Evolutionary conservation across 2,888 invertebrate species (phyloP).

Genomic region (Oeneis ivallda): DNA sequence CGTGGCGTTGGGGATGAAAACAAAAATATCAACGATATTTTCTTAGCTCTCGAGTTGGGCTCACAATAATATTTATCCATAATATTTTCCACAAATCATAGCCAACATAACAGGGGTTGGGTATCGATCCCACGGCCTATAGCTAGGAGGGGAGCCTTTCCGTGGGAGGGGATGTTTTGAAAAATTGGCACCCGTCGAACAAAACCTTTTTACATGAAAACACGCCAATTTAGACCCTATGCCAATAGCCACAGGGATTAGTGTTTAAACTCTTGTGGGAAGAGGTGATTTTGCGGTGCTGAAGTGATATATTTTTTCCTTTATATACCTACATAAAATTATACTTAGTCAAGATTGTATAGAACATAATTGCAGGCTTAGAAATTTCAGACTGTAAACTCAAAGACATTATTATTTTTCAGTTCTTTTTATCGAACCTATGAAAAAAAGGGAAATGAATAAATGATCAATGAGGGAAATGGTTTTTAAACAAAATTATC

Average conservation of each 20-base stretch:
- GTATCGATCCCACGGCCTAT: slow-evolving; percentile 76
- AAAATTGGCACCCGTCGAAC: slow-evolving; percentile 75
- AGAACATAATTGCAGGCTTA: neutral
- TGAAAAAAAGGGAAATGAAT: too few species aligned
- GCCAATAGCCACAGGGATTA: slow-evolving; percentile 30
- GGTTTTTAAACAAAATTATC: too few species aligned
- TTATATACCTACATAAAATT: slow-evolving; percentile 21
- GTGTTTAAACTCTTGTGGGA: slow-evolving; percentile 19
- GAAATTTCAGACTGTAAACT: neutral
- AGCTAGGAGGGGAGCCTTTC: slow-evolving; percentile 73
- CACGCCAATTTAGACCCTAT: slow-evolving; percentile 40
- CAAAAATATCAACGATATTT: neutral
- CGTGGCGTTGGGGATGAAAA: neutral
- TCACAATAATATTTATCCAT: slow-evolving; percentile 30
- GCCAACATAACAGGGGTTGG: slow-evolving; percentile 65
- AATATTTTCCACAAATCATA: slow-evolving; percentile 50
- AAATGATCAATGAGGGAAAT: too few species aligned
- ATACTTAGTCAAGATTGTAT: slow-evolving; percentile 3
- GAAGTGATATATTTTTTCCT: slow-evolving; percentile 29
- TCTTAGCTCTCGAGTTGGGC: neutral
- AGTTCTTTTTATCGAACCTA: too few species aligned
- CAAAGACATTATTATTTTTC: neutral
- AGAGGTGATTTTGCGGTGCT: slow-evolving; percentile 27
- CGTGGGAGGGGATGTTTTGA: slow-evolving; percentile 73
- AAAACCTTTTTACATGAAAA: slow-evolving; percentile 50